phyloP scores from a whole-genome alignment of 2,113 vertebrate genomes.

The cat (Felis catus) region DNA sequence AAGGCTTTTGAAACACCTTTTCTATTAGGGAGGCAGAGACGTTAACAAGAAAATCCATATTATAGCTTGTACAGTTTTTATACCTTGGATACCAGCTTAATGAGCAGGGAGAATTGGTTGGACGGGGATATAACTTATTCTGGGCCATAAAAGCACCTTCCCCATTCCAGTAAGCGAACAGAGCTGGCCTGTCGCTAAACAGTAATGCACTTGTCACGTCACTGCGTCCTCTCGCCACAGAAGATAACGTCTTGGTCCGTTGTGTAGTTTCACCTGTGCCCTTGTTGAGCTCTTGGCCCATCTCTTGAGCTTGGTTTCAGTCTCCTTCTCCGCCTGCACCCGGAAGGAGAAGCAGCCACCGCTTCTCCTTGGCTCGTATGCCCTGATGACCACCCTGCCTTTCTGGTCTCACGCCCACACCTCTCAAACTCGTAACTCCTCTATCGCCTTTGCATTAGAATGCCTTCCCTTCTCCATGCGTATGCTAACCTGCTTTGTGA shows the following conservation, averaged over 20 bases:
- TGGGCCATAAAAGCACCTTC: not conserved
- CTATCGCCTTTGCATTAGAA: fast-evolving
- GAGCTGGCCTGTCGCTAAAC: fast-evolving
- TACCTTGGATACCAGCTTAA: not conserved
- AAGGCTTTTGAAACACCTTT: not conserved
- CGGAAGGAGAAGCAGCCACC: fast-evolving
- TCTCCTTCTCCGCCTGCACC: not conserved
- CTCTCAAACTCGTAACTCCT: not conserved
- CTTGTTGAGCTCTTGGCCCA: fast-evolving
- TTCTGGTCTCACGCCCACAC: fast-evolving
- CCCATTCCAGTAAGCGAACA: not conserved
- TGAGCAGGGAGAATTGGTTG: not conserved
- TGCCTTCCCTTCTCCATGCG: fast-evolving
- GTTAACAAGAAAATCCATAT: not conserved
- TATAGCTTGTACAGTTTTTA: fast-evolving
- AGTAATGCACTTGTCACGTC: fast-evolving
- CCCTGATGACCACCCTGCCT: fast-evolving
- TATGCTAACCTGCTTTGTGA: fast-evolving
- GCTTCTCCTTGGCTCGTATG: fast-evolving
- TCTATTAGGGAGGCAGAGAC: not conserved
- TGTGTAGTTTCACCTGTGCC: fast-evolving
- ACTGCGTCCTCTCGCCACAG: not conserved
- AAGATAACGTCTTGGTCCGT: fast-evolving
- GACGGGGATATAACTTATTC: not conserved
- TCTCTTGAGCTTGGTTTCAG: fast-evolving